Evolutionary conservation across 2,797 vertebrate genomes (phyloP), one percentile per base, ranked within the genome.

Genomic region (Helicolenus hilgendorfi): DNA sequence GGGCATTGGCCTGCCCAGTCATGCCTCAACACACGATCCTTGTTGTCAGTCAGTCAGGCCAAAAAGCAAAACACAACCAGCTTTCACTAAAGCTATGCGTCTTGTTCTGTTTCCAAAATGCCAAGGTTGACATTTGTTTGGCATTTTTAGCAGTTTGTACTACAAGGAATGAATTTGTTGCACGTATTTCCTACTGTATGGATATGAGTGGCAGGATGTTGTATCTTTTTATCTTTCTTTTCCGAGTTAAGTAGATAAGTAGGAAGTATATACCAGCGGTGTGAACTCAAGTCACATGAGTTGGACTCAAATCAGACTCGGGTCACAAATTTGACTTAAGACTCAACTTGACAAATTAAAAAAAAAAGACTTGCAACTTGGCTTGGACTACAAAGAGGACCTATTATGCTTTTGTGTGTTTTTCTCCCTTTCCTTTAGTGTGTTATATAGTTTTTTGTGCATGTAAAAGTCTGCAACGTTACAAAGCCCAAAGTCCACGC

Each of bases 1-100:
- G 92, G 91, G 83, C 89, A 87, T 75, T 2, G 45, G 71, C 84
- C 79, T 82, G 83, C 81, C 85, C 62, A 31, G 81, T 84, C 77
- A 75, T 83, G 81, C 85, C 79, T 91, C 35, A 63, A 41, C 65
- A 69, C 76, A 79, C 15, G 15, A 80, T 85, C 69, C n/a, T 60
- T 11, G 55, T 55, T 77, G 76, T 88, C 83, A 69, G 76, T 88
- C 83, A 69, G 67, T 83, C 76, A 64, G 63, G 53, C 74, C 79
- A 81, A 87, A 84, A 68, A 56, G 58, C 67, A 72, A 81, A 77
- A 77, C 78, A 77, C 29, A 84, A 79, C 65, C 79, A 72, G 83
- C 76, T 91, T 78, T 86, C 79, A 59, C 74, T 67, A n/a, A 71
- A 81, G 41, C 74, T 56, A 9, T 36, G 27, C 24, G 41, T 75